Conservation (phyloP, 92 coral and sea anemone species). For the Umimayanthus chanpuru region DNA sequence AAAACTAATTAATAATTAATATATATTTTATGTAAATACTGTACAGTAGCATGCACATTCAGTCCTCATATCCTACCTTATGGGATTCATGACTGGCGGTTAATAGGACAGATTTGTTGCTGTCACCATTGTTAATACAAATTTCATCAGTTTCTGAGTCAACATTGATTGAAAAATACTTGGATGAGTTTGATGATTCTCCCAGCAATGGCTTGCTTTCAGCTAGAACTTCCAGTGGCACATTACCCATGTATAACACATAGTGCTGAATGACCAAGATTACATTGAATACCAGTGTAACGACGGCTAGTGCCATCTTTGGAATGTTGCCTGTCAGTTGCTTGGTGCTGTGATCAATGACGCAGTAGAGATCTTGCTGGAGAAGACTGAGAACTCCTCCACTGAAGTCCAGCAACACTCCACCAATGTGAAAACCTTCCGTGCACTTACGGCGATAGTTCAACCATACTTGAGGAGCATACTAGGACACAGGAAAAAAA, state of each 20-base stretch:
- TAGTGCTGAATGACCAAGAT: slow-evolving; percentile 78
- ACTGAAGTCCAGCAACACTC: slow-evolving; percentile 80
- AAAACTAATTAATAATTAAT: too few species aligned
- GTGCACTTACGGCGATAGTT: slow-evolving; percentile 87
- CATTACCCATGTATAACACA: slow-evolving; percentile 70
- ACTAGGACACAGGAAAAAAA: slow-evolving; percentile 41
- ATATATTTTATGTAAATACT: too few species aligned
- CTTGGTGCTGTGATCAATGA: slow-evolving; percentile 72
- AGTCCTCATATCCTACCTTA: background rate
- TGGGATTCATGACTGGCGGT: background rate
- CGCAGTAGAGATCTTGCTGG: slow-evolving; percentile 77
- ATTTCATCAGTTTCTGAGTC: slow-evolving; percentile 19
- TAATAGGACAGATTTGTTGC: background rate
- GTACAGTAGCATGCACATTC: background rate
- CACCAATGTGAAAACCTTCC: slow-evolving; percentile 82
- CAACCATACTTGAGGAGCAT: slow-evolving; percentile 82
- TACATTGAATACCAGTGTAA: slow-evolving; percentile 70
- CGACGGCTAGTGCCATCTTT: slow-evolving; percentile 74
- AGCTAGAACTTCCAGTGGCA: slow-evolving; percentile 37
- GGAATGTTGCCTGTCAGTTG: slow-evolving; percentile 89
- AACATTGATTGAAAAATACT: slow-evolving; percentile 14
- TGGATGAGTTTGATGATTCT: slow-evolving; percentile 1
- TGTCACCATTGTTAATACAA: background rate
- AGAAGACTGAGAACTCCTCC: slow-evolving; percentile 84
- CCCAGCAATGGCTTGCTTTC: slow-evolving; percentile 50